Percentiles rank a stretch among this genome's conserved stretches.
Conservation (phyloP, 2,797 vertebrate genomes). For the Poecile montanus region DNA sequence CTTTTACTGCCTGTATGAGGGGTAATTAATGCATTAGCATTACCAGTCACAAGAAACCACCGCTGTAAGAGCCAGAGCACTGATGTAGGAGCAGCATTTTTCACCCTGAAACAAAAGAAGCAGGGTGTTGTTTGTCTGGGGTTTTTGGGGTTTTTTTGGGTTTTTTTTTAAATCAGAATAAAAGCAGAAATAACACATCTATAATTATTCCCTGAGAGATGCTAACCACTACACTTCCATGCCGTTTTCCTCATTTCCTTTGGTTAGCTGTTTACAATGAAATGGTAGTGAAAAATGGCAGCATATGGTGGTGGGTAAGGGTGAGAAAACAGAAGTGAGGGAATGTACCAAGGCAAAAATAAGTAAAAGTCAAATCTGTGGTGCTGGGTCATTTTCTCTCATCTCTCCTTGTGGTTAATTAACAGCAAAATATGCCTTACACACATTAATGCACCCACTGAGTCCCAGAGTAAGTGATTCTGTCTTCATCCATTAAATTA, state of each 20-base stretch:
- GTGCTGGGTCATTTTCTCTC: constrained; percentile 57
- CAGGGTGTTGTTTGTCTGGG: not conserved
- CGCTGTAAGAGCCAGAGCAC: not conserved
- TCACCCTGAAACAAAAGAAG: not conserved
- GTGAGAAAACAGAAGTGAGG: constrained; percentile 31
- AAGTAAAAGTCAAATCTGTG: constrained; percentile 69
- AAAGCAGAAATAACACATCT: not conserved
- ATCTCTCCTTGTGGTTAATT: constrained; percentile 72
- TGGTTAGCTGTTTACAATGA: constrained; percentile 38
- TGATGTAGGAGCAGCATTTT: not conserved
- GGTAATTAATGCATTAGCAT: not conserved
- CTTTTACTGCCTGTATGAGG: constrained; percentile 4
- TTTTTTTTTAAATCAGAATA: not conserved
- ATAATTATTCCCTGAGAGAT: not conserved
- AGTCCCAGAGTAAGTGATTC: constrained; percentile 51
- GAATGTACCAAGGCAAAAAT: constrained; percentile 59
- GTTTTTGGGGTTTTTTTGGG: not conserved
- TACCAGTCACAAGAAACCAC: not conserved
- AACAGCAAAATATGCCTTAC: constrained; percentile 63
- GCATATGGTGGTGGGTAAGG: constrained; percentile 44
- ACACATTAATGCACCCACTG: not conserved
- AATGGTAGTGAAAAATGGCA: constrained; percentile 36
- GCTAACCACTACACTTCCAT: not conserved
- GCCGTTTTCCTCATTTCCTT: not conserved
- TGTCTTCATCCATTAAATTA: constrained; percentile 63